Conservation (phyloP, 2,113 vertebrate species). For the Uropsilus gracilis region DNA sequence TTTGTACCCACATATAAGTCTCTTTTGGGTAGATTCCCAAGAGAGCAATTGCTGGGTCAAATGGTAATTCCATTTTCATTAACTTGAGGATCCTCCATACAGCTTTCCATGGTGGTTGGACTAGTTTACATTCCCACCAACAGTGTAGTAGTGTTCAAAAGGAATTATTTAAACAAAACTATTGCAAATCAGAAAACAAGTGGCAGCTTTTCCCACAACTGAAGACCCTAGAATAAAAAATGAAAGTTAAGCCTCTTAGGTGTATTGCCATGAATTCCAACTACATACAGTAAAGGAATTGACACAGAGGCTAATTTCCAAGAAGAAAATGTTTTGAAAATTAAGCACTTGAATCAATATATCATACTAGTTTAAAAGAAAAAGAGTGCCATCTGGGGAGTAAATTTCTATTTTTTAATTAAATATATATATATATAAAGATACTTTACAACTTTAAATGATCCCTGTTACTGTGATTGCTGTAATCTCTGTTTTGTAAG, state of each 20-base stretch:
- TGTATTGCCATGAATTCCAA: constrained; percentile 72
- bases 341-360: constrained; percentile 84
- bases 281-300: constrained; percentile 75
- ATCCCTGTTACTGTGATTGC: background rate
- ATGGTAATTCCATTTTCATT: no score
- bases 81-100: no score
- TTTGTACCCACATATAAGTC: no score
- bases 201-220: constrained; percentile 37
- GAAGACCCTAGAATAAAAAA: constrained; percentile 78
- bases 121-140: no score
- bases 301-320: constrained; percentile 84
- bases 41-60: no score
- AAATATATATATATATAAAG: constrained; percentile 80
- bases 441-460: constrained; percentile 65
- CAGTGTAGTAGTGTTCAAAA: no score
- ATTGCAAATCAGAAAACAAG: background rate
- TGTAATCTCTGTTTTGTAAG: constrained; percentile 51
- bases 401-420: constrained; percentile 80
- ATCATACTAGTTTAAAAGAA: constrained; percentile 80
- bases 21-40: no score
- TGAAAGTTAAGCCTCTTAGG: constrained; percentile 79
- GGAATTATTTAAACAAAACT: constrained; percentile 7
- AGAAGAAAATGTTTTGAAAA: constrained; percentile 84
- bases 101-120: no score
- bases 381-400: constrained; percentile 69